These are phyloP conservation scores for Drosophila malerkotliana DNA, from an alignment of 1,140 invertebrate species.

Conservation along the genomic window DNA sequence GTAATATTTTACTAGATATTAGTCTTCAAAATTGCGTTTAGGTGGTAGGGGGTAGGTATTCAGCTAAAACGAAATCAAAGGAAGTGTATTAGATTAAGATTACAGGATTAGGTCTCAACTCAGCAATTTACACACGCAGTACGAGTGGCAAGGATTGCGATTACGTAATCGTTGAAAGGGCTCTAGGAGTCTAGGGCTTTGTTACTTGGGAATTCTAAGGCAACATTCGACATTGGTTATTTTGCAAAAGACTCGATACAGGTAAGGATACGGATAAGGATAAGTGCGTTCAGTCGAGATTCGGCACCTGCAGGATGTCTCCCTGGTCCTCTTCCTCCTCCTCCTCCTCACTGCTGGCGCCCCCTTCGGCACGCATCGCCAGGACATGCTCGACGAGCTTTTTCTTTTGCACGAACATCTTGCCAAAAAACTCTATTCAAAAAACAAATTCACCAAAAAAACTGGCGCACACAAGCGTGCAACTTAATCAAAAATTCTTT, in stretches of 20 bases:
- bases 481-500: conserved; percentile 37
- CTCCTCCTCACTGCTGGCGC: conserved; percentile 67
- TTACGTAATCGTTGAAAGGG: conserved; percentile 70
- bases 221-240: conserved; percentile 32
- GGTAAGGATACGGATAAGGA: conserved; percentile 13
- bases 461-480: conserved; percentile 1
- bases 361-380: conserved; percentile 67
- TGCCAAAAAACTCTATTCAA: conserved; percentile 49
- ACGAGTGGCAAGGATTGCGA: conserved; percentile 28
- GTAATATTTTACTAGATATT: conserved; percentile 36
- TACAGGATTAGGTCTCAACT: conserved; percentile 33
- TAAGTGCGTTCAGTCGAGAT: conserved; percentile 21
- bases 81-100: conserved; percentile 43
- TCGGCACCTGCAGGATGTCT: conserved; percentile 79
- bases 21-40: conserved; percentile 40
- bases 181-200: conserved; percentile 60
- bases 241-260: conserved; percentile 49
- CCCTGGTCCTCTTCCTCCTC: conserved; percentile 80
- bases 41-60: conserved; percentile 35
- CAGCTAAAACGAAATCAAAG: conserved; percentile 66
- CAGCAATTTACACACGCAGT: conserved; percentile 39
- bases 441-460: conserved; percentile 40
- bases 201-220: conserved; percentile 36
- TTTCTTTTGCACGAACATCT: conserved; percentile 80
- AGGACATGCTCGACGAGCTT: conserved; percentile 80